Evolutionary conservation across 64 coral and sea anemone species (phyloP), one percentile per base, ranked within the genome.

Genomic region (Actinia tenebrosa): DNA sequence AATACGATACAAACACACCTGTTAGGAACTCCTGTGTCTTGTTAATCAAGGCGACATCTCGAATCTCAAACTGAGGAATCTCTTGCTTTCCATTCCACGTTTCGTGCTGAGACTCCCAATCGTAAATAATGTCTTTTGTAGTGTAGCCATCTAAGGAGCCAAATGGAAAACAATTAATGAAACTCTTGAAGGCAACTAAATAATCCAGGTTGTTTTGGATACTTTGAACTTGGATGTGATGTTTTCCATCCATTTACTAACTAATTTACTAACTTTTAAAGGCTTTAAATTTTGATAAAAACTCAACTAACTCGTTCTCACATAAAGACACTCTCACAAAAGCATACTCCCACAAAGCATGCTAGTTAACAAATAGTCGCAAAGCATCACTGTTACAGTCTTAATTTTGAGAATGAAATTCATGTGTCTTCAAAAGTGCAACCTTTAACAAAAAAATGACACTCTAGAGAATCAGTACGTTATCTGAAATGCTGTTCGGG

Each of bases 51-150:
- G 17, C 45, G 26, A 93, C 82, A 5, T 69, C 86, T 42, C 72
- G 44, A 42, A 93, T 47, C 5, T 66, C 68, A 25, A 93, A 93
- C 59, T 93, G 92, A 37, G 87, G 87, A 23, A 89, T 89, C n/a
- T 86, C 88, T 46, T 78, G 82, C 20, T 56, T 56, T 1, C 78
- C 20, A 16, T 71, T n/a, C 46, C 84, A 80, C 3, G 87, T 46
- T 44, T 84, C 84, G 16, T 82, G 63, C 6, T 93, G 64, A 17
- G 88, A 26, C 17, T 89, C 58, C 91, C 91, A 93, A 16, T 89
- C 77, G 64, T 93, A 93, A 71, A 93, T 58, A 79, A 93, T 50
- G 25, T 93, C 91, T 68, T 53, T 71, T 79, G 92, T 93, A 43
- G 92, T 93, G 64, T 88, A 93, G 3, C 92, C 92, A 93, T 93